These are phyloP conservation scores for Drosophila infuscata DNA, from an alignment of 2,888 invertebrate genomes.

Conservation along the genomic window DNA sequence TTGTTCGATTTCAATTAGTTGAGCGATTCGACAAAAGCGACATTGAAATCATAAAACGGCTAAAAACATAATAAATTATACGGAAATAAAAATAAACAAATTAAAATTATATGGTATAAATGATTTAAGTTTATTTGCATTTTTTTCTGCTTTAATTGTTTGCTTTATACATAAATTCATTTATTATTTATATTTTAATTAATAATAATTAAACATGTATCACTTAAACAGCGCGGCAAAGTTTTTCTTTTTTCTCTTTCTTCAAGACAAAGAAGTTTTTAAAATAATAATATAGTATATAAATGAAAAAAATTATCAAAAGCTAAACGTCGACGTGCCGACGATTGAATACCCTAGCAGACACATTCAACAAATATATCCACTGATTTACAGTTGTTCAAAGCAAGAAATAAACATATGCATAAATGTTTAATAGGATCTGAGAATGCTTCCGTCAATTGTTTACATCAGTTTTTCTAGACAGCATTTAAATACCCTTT, in stretches of 20 bases:
- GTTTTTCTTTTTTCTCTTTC: constrained; percentile 12
- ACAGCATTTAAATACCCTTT: constrained; percentile 6
- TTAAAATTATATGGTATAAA: constrained; percentile 57
- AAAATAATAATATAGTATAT: constrained; percentile 41
- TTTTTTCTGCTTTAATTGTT: constrained; percentile 34
- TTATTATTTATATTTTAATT: constrained; percentile 59
- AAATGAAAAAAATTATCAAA: constrained; percentile 32
- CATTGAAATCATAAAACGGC: constrained; percentile 16
- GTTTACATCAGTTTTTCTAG: constrained; percentile 1
- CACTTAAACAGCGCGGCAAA: constrained; percentile 74
- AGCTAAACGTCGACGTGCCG: constrained; percentile 15
- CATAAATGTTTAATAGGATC: constrained; percentile 11
- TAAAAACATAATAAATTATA: neutral
- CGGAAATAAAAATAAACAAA: constrained; percentile 28
- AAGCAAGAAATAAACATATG: constrained; percentile 9
- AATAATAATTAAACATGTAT: constrained; percentile 63
- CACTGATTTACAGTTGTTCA: constrained; percentile 24
- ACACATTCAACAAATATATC: constrained; percentile 6
- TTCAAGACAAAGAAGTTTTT: constrained; percentile 46
- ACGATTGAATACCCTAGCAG: constrained; percentile 38
- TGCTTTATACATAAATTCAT: constrained; percentile 76
- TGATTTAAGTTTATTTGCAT: constrained; percentile 60
- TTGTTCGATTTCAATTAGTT: constrained; percentile 21
- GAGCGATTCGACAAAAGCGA: constrained; percentile 9
- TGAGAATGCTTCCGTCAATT: neutral